Evolutionary conservation across 2,797 vertebrate genomes (phyloP).

Genomic region (Crax fasciolata): DNA sequence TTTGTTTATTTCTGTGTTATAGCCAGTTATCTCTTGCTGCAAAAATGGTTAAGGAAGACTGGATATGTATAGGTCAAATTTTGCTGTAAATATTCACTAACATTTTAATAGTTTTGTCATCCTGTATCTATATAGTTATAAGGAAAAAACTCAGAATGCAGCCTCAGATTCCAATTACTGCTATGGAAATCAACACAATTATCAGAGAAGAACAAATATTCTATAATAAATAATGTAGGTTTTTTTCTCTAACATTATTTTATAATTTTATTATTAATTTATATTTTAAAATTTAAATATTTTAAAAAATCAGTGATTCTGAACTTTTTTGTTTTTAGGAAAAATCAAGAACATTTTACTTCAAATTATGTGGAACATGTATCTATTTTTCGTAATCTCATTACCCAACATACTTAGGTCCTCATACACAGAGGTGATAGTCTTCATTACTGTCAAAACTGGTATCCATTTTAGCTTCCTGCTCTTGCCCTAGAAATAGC

Average conservation of each 20-base stretch:
- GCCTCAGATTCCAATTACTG: not conserved
- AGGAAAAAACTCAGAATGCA: not conserved
- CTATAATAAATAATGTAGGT: rapidly evolving
- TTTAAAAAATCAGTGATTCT: not conserved
- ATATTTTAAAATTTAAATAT: not conserved
- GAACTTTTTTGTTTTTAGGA: not conserved
- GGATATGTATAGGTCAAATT: not conserved
- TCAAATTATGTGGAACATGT: not conserved
- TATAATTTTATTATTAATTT: not conserved
- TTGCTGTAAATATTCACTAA: not conserved
- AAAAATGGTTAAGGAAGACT: not conserved
- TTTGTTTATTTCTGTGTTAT: not conserved
- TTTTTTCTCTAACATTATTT: not conserved
- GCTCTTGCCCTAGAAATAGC: not conserved
- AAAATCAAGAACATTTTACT: not conserved
- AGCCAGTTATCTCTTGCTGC: not conserved
- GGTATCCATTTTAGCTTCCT: not conserved
- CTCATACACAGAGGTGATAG: not conserved
- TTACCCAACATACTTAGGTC: not conserved
- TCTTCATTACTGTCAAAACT: constrained; percentile 15
- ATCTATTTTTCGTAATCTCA: not conserved
- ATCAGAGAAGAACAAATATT: not conserved
- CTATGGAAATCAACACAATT: not conserved
- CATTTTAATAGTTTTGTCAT: not conserved
- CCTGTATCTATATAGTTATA: not conserved